These are phyloP conservation scores for Hydrochoerus hydrochaeris DNA, from an alignment of 2,113 vertebrate genomes.

Conservation along the genomic window DNA sequence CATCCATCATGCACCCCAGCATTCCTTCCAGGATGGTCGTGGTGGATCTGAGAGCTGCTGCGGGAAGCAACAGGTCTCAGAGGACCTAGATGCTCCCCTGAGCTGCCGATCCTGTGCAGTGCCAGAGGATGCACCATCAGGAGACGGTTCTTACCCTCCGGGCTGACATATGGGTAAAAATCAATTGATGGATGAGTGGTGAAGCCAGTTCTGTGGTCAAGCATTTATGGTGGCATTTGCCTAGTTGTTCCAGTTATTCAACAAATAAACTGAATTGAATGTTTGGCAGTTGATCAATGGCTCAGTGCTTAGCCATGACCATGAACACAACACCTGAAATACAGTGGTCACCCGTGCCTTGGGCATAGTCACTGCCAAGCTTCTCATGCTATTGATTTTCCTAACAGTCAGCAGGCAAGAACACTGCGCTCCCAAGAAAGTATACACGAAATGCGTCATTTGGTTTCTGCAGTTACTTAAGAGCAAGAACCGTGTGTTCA, in stretches of 20 bases:
- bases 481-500: neutral
- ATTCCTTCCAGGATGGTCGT: neutral
- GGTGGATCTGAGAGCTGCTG: neutral
- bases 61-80: neutral
- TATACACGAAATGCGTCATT: neutral
- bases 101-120: neutral
- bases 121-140: neutral
- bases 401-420: neutral
- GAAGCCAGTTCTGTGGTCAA: constrained; percentile 60
- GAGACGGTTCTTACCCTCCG: constrained; percentile 14
- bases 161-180: constrained; percentile 33
- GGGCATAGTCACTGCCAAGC: rapidly evolving
- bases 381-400: neutral
- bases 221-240: constrained; percentile 55
- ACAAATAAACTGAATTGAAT: constrained; percentile 69
- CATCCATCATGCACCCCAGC: too few relatives aligned
- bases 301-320: neutral
- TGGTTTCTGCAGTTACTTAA: neutral
- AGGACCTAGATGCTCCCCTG: neutral
- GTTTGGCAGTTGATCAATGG: constrained; percentile 57
- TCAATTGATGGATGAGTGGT: constrained; percentile 72
- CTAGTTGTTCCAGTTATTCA: constrained; percentile 52
- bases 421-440: neutral
- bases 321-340: neutral
- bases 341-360: neutral